A percentile compares a stretch with the other conserved stretches of the same genome.
Evolutionary conservation across 2,797 vertebrate genomes (phyloP).

Genomic region (Spondyliosoma cantharus): DNA sequence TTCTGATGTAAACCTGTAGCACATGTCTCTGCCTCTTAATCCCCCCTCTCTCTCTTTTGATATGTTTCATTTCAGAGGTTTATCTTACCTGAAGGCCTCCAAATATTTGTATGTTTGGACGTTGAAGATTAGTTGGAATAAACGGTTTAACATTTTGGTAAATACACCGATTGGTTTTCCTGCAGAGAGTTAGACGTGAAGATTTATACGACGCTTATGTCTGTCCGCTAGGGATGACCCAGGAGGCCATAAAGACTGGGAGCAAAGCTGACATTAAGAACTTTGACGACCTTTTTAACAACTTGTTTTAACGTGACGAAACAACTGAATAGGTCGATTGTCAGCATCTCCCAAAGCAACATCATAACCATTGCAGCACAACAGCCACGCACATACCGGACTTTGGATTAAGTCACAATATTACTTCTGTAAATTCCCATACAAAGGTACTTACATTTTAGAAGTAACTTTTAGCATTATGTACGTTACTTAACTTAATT

Average conservation of each 20-base stretch:
- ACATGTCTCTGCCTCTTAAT: constrained; percentile 3
- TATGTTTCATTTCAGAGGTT: constrained; percentile 13
- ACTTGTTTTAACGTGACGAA: too few relatives aligned
- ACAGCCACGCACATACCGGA: too few relatives aligned
- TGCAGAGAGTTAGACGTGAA: background rate
- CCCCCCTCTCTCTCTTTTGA: background rate
- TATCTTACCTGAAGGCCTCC: constrained; percentile 1
- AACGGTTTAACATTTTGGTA: background rate
- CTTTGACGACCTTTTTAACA: too few relatives aligned
- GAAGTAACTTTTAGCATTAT: too few relatives aligned
- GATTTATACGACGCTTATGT: background rate
- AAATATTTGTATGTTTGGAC: constrained; percentile 26
- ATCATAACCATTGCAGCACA: too few relatives aligned
- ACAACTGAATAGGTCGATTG: too few relatives aligned
- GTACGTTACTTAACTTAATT: too few relatives aligned
- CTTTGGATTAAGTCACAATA: too few relatives aligned
- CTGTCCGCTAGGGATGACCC: background rate
- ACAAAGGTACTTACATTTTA: too few relatives aligned
- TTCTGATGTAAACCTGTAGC: constrained; percentile 18
- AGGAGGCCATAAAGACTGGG: background rate
- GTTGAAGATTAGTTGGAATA: background rate
- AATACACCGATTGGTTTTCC: background rate
- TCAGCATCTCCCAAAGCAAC: too few relatives aligned
- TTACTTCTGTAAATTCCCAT: too few relatives aligned
- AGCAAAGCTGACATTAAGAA: too few relatives aligned